Base-by-base conservation (phyloP, 1,140 invertebrate species). In the Drosophila hydei region DNA sequence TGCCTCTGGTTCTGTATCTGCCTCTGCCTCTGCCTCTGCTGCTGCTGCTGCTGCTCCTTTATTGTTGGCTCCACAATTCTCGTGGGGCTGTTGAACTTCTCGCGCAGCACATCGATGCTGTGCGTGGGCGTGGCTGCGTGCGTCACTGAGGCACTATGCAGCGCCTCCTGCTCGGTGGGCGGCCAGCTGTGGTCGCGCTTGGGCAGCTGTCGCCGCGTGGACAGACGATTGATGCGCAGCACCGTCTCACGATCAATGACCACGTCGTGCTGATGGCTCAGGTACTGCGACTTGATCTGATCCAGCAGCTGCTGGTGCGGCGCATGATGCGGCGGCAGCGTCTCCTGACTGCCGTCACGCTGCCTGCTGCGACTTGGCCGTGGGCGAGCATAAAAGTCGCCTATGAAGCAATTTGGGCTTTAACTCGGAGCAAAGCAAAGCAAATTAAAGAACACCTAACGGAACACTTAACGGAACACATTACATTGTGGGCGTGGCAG, bases 181-280 rank as follows among this genome's bases (percentile, higher is more conserved):
- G 90, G 90, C 90, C 90, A 91, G 43, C 90, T 91, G 72, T 91
- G 77, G 56, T 91, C 90, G 11, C 90, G 69, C 52, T 77, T 88
- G 43, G 80, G 76, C 21, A 89, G 60, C 69, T 84, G 75, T 0
- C 77, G 63, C 6, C 88, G 81, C 51, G 79, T 83, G 36, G 85
- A 75, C 61, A 90, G 21, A 0, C 90, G 87, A 68, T 91, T 91
- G 55, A 91, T 91, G 48, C 88, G 80, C n/a, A 91, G 51, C 30
- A 91, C 90, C 3, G 90, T 91, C 45, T 91, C 90, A 48, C 90
- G 62, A 61, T 91, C 90, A 33, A 91, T 78, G 60, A 75, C 79
- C 21, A 91, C 65, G 21, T 90, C 85, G 61, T 91, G 75, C 54
- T 90, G 89, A 21, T 89, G 89, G 60, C 77, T 87, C 11, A 78